Base-by-base conservation (phyloP, 1,140 invertebrate genomes). In the Papilio xuthus region DNA sequence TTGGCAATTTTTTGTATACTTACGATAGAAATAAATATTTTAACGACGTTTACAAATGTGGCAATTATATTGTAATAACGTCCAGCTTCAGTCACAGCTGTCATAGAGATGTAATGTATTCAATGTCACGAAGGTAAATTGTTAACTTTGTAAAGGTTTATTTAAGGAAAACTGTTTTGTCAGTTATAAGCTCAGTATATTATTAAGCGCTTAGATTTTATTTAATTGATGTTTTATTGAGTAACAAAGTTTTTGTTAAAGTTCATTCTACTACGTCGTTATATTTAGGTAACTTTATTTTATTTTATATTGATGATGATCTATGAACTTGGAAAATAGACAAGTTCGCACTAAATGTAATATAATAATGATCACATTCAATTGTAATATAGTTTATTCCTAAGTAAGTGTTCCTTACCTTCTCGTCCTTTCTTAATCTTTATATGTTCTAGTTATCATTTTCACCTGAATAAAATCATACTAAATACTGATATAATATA, bases 41-140 rank as follows among this genome's bases (percentile, higher is more conserved):
- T 67, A 67, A 67, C 60, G 13, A 28, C 60, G 12, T 67, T 67
- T 67, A 67, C 12, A 67, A 67, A 67, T 67, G 60, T 67, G 13
- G 0, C 60, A 28, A 67, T 67, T 67, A 28, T 60, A n/a, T n/a
- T n/a, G n/a, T 67, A 28, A 67, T 28, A 13, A 15, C 60, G 23
- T 23, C 56, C n/a, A n/a, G 12, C 23, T 28, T 10, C 20, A 15
- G 60, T 28, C 20, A 15, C 60, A 67, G 60, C 60, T 67, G 60
- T 23, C 23, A 28, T 4, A 4, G 13, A 28, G 26, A 28, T 15
- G 23, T n/a, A n/a, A n/a, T n/a, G n/a, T 26, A 67, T 28, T 67
- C 60, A 67, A 60, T 26, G 56, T 26, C 4, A 18, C 2, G 13
- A 13, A 10, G 10, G 56, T 26, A 26, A 23, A 60, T 60, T 26